These are phyloP conservation scores for Acrocephalus scirpaceus DNA, from an alignment of 2,797 vertebrate genomes.

Conservation along the genomic window DNA sequence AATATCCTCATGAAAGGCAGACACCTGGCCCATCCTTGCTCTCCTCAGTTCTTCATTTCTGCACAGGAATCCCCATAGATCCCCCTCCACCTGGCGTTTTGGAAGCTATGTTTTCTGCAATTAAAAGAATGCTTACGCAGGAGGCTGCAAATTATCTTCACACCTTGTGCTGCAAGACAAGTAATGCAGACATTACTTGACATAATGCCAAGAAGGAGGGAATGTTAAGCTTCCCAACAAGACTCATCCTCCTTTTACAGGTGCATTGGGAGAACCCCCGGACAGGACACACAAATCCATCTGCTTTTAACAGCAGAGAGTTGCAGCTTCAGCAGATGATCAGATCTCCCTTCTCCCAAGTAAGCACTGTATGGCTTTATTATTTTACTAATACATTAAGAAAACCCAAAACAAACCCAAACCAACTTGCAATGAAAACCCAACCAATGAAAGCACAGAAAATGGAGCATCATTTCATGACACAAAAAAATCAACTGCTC, in stretches of 20 bases:
- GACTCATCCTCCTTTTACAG: background rate
- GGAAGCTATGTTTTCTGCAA: background rate
- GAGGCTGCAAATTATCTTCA: background rate
- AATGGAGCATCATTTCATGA: background rate
- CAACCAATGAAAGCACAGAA: background rate
- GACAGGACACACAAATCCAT: background rate
- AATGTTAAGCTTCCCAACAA: background rate
- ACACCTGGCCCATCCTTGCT: conserved; percentile 7
- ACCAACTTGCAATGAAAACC: no score
- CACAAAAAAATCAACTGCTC: background rate
- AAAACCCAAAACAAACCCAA: background rate
- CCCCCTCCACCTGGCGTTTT: background rate
- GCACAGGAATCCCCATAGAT: conserved; percentile 1
- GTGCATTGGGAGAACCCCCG: background rate
- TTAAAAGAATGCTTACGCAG: background rate
- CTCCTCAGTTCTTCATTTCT: conserved; percentile 9
- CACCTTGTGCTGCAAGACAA: background rate
- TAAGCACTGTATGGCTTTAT: background rate
- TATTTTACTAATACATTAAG: background rate
- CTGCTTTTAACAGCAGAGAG: background rate
- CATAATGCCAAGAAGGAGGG: background rate
- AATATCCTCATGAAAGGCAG: conserved; percentile 47
- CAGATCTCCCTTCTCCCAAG: background rate
- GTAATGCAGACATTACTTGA: background rate
- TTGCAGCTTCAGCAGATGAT: background rate